A percentile compares a stretch with the other conserved stretches of the same genome.
Evolutionary conservation across 1,140 invertebrate genomes (phyloP).

Genomic region (Lamellibrachia luymesi): DNA sequence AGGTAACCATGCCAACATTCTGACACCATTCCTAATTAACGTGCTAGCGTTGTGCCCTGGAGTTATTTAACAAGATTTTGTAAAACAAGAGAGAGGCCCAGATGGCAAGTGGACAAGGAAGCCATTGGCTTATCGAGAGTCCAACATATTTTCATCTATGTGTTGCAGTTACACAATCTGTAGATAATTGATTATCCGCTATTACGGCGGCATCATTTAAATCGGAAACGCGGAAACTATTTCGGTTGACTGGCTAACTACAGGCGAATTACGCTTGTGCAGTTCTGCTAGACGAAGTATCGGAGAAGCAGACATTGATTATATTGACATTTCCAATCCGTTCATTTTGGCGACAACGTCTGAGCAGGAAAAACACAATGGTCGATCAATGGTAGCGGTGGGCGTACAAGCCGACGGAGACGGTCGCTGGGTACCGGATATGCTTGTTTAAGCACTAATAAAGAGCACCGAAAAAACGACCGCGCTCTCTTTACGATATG

Average conservation of each 20-base stretch:
- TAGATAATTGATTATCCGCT: too few relatives aligned
- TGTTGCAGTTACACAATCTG: too few relatives aligned
- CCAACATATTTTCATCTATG: too few relatives aligned
- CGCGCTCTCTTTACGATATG: background rate
- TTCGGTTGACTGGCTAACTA: background rate
- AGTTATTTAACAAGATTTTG: too few relatives aligned
- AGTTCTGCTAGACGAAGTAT: background rate
- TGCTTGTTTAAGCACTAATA: background rate
- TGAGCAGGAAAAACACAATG: background rate
- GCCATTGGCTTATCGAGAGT: too few relatives aligned
- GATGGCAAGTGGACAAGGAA: too few relatives aligned
- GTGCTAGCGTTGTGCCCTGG: background rate
- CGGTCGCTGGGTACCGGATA: background rate
- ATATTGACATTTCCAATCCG: background rate
- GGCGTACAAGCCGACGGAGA: background rate
- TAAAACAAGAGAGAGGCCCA: too few relatives aligned
- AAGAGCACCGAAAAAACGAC: background rate
- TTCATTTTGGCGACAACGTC: background rate
- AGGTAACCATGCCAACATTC: background rate
- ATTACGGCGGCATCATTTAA: background rate
- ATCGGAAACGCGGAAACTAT: background rate
- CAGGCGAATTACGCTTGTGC: background rate
- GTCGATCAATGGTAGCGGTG: background rate
- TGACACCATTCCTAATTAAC: background rate
- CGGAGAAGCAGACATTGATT: background rate